Conservation (phyloP, 1,140 invertebrate species). For the Bursaphelenchus mucronatus region DNA sequence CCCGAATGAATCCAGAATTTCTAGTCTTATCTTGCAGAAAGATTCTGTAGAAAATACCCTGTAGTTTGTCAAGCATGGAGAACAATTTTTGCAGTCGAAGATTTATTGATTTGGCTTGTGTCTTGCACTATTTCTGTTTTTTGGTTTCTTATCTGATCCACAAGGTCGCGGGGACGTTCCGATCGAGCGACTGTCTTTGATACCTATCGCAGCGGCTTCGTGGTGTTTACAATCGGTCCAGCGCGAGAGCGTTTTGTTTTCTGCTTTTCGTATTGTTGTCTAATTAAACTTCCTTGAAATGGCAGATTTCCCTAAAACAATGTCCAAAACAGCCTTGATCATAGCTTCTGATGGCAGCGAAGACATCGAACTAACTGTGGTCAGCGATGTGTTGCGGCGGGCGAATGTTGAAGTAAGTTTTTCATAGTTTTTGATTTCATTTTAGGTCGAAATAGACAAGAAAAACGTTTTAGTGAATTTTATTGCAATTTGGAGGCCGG, state of each 20-base stretch:
- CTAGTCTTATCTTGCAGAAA: too few relatives aligned
- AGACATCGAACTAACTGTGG: constrained; percentile 90
- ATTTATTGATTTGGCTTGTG: too few relatives aligned
- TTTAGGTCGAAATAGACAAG: not conserved
- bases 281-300: not conserved
- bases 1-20: too few relatives aligned
- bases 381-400: constrained; percentile 80
- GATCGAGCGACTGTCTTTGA: too few relatives aligned
- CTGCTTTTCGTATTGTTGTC: too few relatives aligned
- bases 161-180: too few relatives aligned
- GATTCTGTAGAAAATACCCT: not conserved
- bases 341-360: constrained; percentile 79
- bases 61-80: too few relatives aligned
- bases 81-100: too few relatives aligned
- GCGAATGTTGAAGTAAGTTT: constrained; percentile 71
- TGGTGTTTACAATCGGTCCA: too few relatives aligned
- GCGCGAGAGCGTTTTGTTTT: not conserved
- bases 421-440: constrained; percentile 29
- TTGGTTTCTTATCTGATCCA: too few relatives aligned
- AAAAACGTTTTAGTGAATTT: not conserved
- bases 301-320: constrained; percentile 22
- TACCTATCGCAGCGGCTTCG: not conserved
- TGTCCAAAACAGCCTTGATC: constrained; percentile 62
- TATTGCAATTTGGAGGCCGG: not conserved
- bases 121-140: too few relatives aligned